These are phyloP conservation scores for Rhipidura dahli DNA, from an alignment of 2,113 vertebrate species.

Conservation along the genomic window DNA sequence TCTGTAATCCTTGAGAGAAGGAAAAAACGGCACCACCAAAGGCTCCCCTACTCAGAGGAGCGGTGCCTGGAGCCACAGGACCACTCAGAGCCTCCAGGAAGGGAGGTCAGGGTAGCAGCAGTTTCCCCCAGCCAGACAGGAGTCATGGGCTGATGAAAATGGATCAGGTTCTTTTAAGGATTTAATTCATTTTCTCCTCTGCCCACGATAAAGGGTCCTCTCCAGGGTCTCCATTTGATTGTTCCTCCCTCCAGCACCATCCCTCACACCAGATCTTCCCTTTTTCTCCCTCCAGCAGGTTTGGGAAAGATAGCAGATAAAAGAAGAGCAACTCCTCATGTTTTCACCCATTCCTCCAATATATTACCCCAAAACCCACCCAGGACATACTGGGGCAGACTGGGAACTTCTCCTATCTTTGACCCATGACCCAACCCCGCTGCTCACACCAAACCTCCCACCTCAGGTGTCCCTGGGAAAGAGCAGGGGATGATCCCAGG, in stretches of 20 bases:
- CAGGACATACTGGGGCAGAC: background rate
- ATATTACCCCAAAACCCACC: background rate
- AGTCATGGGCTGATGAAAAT: background rate
- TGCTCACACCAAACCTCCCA: background rate
- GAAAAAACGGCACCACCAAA: background rate
- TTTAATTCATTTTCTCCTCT: background rate
- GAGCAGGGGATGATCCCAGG: background rate
- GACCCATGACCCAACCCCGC: rapidly evolving
- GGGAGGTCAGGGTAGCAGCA: background rate
- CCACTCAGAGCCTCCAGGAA: background rate
- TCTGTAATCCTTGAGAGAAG: background rate
- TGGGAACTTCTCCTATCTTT: background rate
- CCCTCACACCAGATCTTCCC: background rate
- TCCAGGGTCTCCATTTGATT: background rate
- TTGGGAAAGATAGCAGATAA: background rate
- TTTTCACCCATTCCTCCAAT: background rate
- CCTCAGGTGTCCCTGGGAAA: background rate
- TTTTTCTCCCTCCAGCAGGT: background rate
- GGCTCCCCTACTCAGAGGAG: rapidly evolving
- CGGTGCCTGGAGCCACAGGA: background rate
- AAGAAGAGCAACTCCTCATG: background rate
- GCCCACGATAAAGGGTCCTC: background rate
- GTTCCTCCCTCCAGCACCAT: background rate
- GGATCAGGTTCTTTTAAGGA: background rate
- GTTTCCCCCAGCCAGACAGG: background rate